Percentiles rank a stretch among this genome's conserved stretches.
Conservation (phyloP, 2,797 vertebrate species). For the Mycteria americana region DNA sequence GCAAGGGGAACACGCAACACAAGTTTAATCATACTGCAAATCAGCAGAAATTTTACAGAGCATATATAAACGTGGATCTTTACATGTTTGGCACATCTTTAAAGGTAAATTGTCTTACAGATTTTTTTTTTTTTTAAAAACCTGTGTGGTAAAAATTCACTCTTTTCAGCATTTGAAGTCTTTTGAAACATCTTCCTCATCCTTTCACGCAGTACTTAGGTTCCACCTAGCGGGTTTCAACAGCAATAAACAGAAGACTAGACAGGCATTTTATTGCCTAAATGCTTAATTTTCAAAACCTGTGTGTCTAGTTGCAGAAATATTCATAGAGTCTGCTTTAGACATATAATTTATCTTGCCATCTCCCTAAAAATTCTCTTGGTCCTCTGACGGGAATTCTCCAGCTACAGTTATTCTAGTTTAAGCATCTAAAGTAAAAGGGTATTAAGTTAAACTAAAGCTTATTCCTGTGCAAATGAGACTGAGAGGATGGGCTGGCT, state of each 20-base stretch:
- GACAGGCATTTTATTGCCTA: not conserved
- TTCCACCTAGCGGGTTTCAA: slow-evolving; percentile 51
- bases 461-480: not conserved
- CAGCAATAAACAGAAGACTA: not conserved
- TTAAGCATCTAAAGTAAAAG: not conserved
- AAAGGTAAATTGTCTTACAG: not conserved
- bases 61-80: not conserved
- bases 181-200: not conserved
- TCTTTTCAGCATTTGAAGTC: not conserved
- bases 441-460: not conserved
- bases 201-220: not conserved
- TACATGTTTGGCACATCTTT: not conserved
- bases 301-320: not conserved
- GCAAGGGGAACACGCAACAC: not conserved
- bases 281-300: not conserved
- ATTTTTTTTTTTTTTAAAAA: not conserved
- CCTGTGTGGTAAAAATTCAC: not conserved
- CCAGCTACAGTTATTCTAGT: not conserved
- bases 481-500: not conserved
- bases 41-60: not conserved
- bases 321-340: not conserved
- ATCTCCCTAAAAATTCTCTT: not conserved
- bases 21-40: not conserved
- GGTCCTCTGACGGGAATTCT: not conserved
- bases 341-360: not conserved